phyloP scores from a whole-genome alignment of 1,140 invertebrate genomes.

The Drosophila lini region DNA sequence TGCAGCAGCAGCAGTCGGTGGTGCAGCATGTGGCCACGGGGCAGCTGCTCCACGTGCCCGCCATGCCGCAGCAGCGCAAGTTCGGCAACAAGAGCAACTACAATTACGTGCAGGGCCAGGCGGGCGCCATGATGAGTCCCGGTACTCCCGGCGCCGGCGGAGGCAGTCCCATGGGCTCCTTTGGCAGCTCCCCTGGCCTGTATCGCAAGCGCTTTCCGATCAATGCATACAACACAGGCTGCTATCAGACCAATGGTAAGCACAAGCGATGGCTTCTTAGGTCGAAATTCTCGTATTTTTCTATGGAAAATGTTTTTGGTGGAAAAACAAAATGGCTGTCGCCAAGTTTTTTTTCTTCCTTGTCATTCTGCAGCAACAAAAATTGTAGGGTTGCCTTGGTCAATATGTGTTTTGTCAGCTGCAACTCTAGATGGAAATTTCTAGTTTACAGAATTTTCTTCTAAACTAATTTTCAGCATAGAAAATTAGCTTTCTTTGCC shows the following conservation, averaged over 20 bases:
- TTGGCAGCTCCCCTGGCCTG: slow-evolving; percentile 36
- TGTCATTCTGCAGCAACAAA: neutral
- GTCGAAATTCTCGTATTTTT: neutral
- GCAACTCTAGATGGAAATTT: neutral
- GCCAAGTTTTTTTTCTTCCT: neutral
- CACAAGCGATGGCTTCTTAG: neutral
- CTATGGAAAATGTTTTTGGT: neutral
- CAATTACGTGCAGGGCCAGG: slow-evolving; percentile 57
- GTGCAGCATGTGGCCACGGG: slow-evolving; percentile 5
- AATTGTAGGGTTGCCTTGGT: neutral
- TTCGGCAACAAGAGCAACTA: slow-evolving; percentile 69
- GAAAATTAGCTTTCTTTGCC: too few relatives aligned
- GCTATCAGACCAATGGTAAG: slow-evolving; percentile 70
- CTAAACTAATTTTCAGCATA: neutral
- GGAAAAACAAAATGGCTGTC: neutral
- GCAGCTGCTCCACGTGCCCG: slow-evolving; percentile 26
- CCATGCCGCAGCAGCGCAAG: slow-evolving; percentile 53
- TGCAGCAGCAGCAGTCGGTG: slow-evolving; percentile 21
- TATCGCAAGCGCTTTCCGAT: slow-evolving; percentile 67
- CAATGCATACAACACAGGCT: slow-evolving; percentile 42
- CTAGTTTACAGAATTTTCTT: neutral
- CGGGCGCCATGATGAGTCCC: slow-evolving; percentile 32
- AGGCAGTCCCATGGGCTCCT: slow-evolving; percentile 22
- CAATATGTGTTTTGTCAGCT: neutral
- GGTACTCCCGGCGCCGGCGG: neutral